Conservation (phyloP, 2,797 vertebrate genomes). For the Alosa sapidissima region DNA sequence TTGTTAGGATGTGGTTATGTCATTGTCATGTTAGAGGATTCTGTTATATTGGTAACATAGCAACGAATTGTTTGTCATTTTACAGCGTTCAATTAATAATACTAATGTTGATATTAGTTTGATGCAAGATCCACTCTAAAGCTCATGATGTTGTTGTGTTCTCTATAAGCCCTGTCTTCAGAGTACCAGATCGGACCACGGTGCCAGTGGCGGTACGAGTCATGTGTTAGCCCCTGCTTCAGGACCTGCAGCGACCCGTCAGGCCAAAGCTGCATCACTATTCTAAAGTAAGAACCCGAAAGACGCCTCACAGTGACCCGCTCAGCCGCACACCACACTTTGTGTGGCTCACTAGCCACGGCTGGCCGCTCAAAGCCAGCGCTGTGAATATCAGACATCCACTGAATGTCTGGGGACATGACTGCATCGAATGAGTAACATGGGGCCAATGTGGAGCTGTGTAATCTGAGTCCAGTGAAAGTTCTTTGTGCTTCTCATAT, state of each 20-base stretch:
- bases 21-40: background rate
- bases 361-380: background rate
- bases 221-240: slow-evolving; percentile 88
- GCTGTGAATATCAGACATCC: background rate
- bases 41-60: background rate
- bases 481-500: slow-evolving; percentile 6
- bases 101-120: background rate
- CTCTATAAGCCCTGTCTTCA: slow-evolving; percentile 73
- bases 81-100: background rate
- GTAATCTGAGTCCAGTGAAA: slow-evolving; percentile 20
- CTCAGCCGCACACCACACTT: background rate
- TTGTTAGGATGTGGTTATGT: background rate
- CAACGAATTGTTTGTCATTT: background rate
- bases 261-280: slow-evolving; percentile 75
- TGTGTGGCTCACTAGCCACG: background rate
- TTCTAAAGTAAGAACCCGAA: slow-evolving; percentile 82
- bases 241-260: slow-evolving; percentile 88
- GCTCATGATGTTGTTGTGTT: slow-evolving; percentile 27
- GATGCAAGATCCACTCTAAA: background rate
- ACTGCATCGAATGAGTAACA: background rate
- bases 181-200: slow-evolving; percentile 66
- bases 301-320: background rate
- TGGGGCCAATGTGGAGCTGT: background rate
- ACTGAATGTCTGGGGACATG: slow-evolving; percentile 10
- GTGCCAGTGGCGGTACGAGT: slow-evolving; percentile 92